A percentile compares a stretch with the other conserved stretches of the same genome.
These are phyloP conservation scores for Cephus cinctus DNA, from an alignment of 1,140 invertebrate species.

Conservation along the genomic window DNA sequence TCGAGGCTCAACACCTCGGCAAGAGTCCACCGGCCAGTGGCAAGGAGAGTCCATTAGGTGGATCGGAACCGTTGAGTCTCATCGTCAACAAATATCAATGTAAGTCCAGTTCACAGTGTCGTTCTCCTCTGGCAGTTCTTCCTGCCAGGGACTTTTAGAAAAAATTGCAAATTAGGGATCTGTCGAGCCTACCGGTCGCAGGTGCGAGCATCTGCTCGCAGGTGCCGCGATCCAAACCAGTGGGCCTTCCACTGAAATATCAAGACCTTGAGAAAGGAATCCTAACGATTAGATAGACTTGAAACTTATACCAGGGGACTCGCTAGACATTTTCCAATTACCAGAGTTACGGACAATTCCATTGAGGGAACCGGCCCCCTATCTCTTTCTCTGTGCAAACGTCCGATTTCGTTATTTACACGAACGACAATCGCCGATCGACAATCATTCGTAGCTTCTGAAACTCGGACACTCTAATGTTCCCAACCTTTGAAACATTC, in stretches of 20 bases:
- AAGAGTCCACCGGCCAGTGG: conserved; percentile 46
- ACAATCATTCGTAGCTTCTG: too few relatives aligned
- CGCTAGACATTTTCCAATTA: too few relatives aligned
- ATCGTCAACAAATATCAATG: conserved; percentile 55
- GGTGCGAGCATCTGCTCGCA: conserved; percentile 14
- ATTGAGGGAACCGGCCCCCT: too few relatives aligned
- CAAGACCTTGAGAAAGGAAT: background rate
- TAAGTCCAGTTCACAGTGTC: conserved; percentile 43
- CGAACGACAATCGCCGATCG: too few relatives aligned
- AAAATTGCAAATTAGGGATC: background rate
- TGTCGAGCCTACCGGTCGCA: background rate
- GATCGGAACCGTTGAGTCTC: conserved; percentile 50
- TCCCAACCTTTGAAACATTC: too few relatives aligned
- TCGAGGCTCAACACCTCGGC: conserved; percentile 71
- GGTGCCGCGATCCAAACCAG: conserved; percentile 7
- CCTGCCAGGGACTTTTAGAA: background rate
- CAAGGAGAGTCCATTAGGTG: conserved; percentile 47
- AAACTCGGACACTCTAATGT: too few relatives aligned
- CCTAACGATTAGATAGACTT: background rate
- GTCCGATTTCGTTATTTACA: too few relatives aligned
- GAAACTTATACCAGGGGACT: too few relatives aligned
- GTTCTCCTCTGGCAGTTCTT: too few relatives aligned
- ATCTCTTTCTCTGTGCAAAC: too few relatives aligned
- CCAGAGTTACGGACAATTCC: too few relatives aligned
- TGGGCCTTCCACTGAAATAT: too few relatives aligned